phyloP scores from a whole-genome alignment of 2,113 vertebrate species.

The Gasterosteus nipponicus region DNA sequence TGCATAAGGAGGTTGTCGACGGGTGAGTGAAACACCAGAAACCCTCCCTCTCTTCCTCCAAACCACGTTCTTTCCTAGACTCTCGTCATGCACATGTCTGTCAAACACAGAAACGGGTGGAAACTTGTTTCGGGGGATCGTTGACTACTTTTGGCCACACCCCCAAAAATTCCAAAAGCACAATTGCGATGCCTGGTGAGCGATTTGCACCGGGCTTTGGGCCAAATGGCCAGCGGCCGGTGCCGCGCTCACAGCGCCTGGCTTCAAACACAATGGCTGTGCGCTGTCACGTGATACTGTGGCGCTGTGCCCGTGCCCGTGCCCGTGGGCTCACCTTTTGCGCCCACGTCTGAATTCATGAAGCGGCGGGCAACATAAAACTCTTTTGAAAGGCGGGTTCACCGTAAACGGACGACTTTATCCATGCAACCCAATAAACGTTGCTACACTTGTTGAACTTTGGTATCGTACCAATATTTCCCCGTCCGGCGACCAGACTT shows the following conservation, averaged over 20 bases:
- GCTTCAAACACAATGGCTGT: background rate
- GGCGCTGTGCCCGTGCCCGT: background rate
- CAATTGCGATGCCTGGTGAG: too few species aligned
- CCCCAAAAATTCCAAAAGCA: too few species aligned
- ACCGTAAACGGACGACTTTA: background rate
- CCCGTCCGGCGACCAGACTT: background rate
- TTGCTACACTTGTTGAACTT: background rate
- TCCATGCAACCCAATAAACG: background rate
- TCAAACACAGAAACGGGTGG: too few species aligned
- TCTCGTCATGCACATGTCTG: too few species aligned
- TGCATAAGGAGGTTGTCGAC: constrained; percentile 96
- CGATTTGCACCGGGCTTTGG: constrained; percentile 22
- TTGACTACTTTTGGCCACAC: too few species aligned
- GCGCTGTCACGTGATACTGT: background rate
- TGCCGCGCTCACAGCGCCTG: background rate
- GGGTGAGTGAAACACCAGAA: constrained; percentile 81
- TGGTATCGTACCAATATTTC: background rate
- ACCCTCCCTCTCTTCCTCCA: too few species aligned
- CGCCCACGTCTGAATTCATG: background rate
- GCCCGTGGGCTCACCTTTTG: background rate
- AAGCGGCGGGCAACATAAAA: background rate
- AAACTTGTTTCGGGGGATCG: too few species aligned
- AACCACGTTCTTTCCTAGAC: too few species aligned
- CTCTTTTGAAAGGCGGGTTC: background rate
- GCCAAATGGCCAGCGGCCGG: constrained; percentile 27